Evolutionary conservation across 2,888 invertebrate species (phyloP).

Genomic region (Gnatocerus cornutus): DNA sequence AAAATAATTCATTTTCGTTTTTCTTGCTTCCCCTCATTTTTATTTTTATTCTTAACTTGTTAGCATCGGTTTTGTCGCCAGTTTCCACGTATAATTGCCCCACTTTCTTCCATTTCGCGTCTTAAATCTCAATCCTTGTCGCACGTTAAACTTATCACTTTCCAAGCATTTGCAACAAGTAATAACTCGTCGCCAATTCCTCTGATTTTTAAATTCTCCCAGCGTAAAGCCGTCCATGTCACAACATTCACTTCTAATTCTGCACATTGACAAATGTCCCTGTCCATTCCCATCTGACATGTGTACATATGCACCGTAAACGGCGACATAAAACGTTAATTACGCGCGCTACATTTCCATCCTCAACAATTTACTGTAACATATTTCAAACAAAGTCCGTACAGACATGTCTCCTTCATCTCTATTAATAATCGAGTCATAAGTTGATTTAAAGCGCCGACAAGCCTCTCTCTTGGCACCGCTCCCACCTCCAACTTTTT

Average conservation of each 20-base stretch:
- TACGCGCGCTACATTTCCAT: slow-evolving; percentile 51
- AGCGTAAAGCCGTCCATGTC: not conserved
- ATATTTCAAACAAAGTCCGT: slow-evolving; percentile 46
- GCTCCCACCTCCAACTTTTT: slow-evolving; percentile 11
- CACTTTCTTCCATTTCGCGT: too few relatives aligned
- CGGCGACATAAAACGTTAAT: slow-evolving; percentile 49
- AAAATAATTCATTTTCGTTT: too few relatives aligned
- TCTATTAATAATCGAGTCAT: slow-evolving; percentile 35
- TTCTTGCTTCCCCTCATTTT: too few relatives aligned
- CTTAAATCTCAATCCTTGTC: too few relatives aligned
- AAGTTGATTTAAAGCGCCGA: slow-evolving; percentile 33
- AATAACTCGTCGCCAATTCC: too few relatives aligned
- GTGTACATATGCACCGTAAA: slow-evolving; percentile 41
- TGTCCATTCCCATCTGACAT: slow-evolving; percentile 18
- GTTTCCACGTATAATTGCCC: too few relatives aligned
- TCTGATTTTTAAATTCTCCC: too few relatives aligned
- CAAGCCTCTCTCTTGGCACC: slow-evolving; percentile 3
- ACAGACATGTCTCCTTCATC: slow-evolving; percentile 37
- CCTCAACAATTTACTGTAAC: slow-evolving; percentile 51
- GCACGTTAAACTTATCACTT: too few relatives aligned
- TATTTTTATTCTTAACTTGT: too few relatives aligned
- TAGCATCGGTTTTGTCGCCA: too few relatives aligned
- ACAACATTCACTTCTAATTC: slow-evolving; percentile 20
- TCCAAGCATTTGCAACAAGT: too few relatives aligned
- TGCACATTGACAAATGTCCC: slow-evolving; percentile 30